Evolutionary conservation across 1,140 invertebrate genomes (phyloP), one percentile per base, ranked within the genome.

Genomic region (Pinna nobilis): DNA sequence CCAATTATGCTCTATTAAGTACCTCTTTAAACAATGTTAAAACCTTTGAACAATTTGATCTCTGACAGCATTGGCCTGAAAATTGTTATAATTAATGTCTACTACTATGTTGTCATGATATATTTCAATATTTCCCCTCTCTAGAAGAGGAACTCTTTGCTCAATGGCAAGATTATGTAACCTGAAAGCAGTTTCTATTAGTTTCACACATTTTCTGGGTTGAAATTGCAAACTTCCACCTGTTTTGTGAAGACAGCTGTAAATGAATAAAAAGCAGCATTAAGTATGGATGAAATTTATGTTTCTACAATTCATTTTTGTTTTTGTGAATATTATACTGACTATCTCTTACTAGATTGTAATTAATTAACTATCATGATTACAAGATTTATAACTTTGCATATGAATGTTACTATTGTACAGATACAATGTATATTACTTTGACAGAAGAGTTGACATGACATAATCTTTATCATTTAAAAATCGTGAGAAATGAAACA

Each of bases 171-270:
- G 25, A 32, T 67, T 67, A 20, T 67, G 50, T 1, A 67, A 35
- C 13, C 20, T 55, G 23, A 55, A 35, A 28, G 15, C 18, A 28
- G 32, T 47, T 20, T 15, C 2, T 35, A 63, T 63, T 15, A 63
- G 25, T 44, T 47, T 41, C 2, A 33, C 28, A 20, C 65, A 6
- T 37, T 32, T 53, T n/a, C 4, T 4, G 37, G 65, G 33, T 6
- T 11, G 1, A 49, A 50, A 67, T 28, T 25, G 23, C 33, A 67
- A 35, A 30, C 18, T 7, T 18, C 63, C 63, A 33, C 63, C 63
- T 18, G 63, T 53, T 51, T 50, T 66, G 37, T 66, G 63, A 4
- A 66, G 9, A 35, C 44, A 66, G 23, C 37, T 64, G 28, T 37
- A 33, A 60, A 57, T 23, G 20, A 60, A 60, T 30, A 15, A 15